These are phyloP conservation scores for Drosophila suboccidentalis DNA, from an alignment of 2,888 invertebrate species.

Conservation along the genomic window DNA sequence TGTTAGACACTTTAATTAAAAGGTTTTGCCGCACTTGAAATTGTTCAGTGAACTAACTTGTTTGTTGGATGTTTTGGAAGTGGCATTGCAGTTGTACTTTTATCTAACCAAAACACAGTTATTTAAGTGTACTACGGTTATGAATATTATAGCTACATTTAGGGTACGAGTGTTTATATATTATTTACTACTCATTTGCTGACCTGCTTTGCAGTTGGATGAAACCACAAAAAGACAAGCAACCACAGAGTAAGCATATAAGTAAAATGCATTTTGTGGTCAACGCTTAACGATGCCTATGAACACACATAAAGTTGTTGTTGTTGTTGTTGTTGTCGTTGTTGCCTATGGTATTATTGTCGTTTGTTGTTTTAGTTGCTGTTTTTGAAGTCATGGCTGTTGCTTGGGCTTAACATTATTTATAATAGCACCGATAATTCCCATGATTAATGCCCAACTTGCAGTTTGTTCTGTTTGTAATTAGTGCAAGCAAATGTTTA, in stretches of 20 bases:
- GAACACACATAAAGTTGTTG: conserved; percentile 1
- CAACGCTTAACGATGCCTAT: conserved; percentile 22
- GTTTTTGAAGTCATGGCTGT: conserved; percentile 39
- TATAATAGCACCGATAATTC: conserved; percentile 64
- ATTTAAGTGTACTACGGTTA: conserved; percentile 10
- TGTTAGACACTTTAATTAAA: conserved; percentile 7
- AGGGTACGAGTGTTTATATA: conserved; percentile 18
- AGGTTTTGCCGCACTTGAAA: conserved; percentile 3
- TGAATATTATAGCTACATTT: conserved; percentile 28
- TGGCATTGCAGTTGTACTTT: conserved; percentile 23
- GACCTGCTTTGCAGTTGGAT: conserved; percentile 39
- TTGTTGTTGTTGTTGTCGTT: conserved; percentile 16
- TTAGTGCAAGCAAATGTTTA: conserved; percentile 68
- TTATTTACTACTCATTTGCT: conserved; percentile 42
- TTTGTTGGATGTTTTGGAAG: background rate
- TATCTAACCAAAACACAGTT: conserved; percentile 35
- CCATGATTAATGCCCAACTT: conserved; percentile 65
- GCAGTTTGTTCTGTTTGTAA: conserved; percentile 53
- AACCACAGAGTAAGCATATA: conserved; percentile 55
- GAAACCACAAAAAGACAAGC: conserved; percentile 50
- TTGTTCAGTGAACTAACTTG: conserved; percentile 2
- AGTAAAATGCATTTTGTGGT: conserved; percentile 66
- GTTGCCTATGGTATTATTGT: conserved; percentile 3
- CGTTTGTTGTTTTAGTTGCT: conserved; percentile 21
- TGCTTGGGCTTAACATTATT: conserved; percentile 54